These are phyloP conservation scores for Cryptotis parvus DNA, from an alignment of 2,113 vertebrate genomes.

Conservation along the genomic window DNA sequence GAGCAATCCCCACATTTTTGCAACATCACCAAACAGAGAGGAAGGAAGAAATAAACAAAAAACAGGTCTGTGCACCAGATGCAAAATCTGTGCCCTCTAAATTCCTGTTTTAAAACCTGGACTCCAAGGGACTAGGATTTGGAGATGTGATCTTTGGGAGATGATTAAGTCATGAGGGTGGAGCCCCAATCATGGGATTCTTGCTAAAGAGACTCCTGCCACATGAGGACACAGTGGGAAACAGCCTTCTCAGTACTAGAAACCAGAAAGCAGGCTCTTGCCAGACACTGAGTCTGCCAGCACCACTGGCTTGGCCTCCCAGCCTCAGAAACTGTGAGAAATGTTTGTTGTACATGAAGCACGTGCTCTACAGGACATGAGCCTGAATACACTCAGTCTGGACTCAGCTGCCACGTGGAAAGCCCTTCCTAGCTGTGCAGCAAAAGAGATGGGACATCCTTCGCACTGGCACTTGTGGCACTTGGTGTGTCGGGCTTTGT, in stretches of 20 bases:
- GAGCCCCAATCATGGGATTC: not conserved
- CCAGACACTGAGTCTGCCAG: no score
- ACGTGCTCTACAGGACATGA: not conserved
- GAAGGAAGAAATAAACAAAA: not conserved
- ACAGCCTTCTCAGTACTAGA: no score
- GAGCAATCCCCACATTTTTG: no score
- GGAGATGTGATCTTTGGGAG: not conserved
- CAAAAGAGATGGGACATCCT: not conserved
- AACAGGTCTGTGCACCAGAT: not conserved
- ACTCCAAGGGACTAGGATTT: not conserved
- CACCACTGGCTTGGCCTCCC: not conserved
- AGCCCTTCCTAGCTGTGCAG: not conserved
- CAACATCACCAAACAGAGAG: no score
- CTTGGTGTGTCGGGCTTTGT: not conserved
- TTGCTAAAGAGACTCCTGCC: not conserved
- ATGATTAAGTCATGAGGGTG: not conserved
- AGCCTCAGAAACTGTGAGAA: not conserved
- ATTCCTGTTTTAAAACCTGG: not conserved
- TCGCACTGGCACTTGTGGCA: not conserved
- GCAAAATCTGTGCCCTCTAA: not conserved
- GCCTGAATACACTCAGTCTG: not conserved
- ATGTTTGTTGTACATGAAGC: not conserved
- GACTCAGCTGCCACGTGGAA: not conserved
- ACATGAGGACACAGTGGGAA: no score
- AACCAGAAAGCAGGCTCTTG: no score